Conservation (phyloP, 2,113 vertebrate genomes). For the Amblyornis subalaris region DNA sequence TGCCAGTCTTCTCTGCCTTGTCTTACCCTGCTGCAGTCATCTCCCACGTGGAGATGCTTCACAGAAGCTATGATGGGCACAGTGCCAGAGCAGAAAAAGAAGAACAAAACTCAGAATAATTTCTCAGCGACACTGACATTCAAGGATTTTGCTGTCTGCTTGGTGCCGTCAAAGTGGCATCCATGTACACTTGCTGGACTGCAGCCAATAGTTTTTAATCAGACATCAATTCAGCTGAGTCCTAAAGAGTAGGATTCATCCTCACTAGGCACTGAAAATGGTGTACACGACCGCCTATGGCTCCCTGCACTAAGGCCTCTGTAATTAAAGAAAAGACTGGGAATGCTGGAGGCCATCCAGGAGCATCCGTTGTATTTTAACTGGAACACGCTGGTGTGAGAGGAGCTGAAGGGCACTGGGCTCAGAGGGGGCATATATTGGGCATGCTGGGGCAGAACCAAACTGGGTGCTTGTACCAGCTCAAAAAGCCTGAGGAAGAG, state of each 20-base stretch:
- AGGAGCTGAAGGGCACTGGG: not conserved
- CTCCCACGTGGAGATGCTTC: not conserved
- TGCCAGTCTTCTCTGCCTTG: not conserved
- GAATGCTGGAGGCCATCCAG: not conserved
- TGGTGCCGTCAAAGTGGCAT: constrained; percentile 4
- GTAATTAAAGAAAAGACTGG: not conserved
- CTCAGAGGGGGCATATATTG: not conserved
- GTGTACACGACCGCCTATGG: not conserved
- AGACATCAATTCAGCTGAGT: not conserved
- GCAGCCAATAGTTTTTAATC: constrained; percentile 20
- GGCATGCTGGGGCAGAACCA: not conserved
- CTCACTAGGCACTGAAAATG: not conserved
- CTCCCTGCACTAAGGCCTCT: not conserved
- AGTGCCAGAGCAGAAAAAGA: not conserved
- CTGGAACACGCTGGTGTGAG: not conserved
- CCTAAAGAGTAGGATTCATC: not conserved
- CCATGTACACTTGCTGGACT: not conserved
- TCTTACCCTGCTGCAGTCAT: not conserved
- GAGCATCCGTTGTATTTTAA: not conserved
- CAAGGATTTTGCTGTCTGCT: not conserved
- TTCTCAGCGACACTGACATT: not conserved
- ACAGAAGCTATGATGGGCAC: not conserved
- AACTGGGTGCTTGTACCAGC: not conserved
- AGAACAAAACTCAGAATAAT: not conserved
- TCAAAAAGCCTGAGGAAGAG: not conserved